Evolutionary conservation across 2,888 invertebrate species (phyloP), one percentile per base, ranked within the genome.

Genomic region (Ctena decussata): DNA sequence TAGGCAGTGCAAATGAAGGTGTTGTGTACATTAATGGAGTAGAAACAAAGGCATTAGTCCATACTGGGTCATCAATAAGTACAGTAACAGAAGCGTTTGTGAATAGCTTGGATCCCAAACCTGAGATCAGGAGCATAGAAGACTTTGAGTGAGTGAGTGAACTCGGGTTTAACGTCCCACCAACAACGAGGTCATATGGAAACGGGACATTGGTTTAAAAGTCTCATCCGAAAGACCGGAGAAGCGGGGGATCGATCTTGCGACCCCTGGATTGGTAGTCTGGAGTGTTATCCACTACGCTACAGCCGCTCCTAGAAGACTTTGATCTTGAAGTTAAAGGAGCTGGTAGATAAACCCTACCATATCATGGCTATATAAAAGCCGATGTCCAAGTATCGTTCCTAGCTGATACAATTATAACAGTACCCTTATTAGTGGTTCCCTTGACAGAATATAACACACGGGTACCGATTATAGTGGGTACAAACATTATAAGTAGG

Each of bases 331-430:
- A 53, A 32, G 15, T 78, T 18, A 71, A 71, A n/a, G 46, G 35
- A 30, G 78, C 71, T 39, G 69, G 69, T 46, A 72, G 78, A 30
- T n/a, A 39, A 35, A 24, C 41, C 11, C 30, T 78, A n/a, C 72
- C 78, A n/a, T 78, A 78, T 37, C 15, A n/a, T 39, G 78, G 78
- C n/a, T 78, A 78, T 41, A 21, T 53, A 18, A 32, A n/a, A 8
- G 49, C 60, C n/a, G 18, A 1, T 37, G 65, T 78, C 15, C 15
- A 24, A 6, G 70, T 46, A 1, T 37, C 70, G n/a, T 70, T 70
- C 37, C 35, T 39, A 1, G 12, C 24, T 37, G 37, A n/a, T 11
- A 32, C 21, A 27, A 3, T 41, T 30, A 39, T 70, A 27, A 5
- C 1, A 3, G 35, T 46, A 2, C 53, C 49, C n/a, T 32, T 78